These are phyloP conservation scores for Rhinolophus ferrumequinum DNA, from an alignment of 2,113 vertebrate species.

Conservation along the genomic window DNA sequence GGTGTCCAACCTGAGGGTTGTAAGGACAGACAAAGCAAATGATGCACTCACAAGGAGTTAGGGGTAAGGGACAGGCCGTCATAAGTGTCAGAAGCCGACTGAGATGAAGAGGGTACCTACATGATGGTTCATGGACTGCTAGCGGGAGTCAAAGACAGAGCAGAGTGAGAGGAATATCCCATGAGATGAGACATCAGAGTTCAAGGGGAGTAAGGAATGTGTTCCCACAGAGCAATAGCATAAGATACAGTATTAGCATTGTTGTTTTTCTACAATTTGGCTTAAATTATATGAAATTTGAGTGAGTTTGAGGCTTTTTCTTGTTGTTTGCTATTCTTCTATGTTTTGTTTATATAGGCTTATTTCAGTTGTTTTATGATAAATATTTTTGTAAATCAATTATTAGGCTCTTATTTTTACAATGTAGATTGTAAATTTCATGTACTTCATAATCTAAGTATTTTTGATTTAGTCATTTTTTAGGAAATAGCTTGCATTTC, in stretches of 20 bases:
- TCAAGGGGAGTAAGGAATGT: neutral
- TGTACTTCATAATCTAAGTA: neutral
- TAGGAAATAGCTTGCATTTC: neutral
- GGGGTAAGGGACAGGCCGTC: neutral
- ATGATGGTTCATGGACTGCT: accelerated
- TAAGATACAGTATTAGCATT: neutral
- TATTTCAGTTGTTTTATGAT: neutral
- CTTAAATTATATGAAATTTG: neutral
- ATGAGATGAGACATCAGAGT: too few relatives aligned
- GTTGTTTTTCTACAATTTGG: neutral
- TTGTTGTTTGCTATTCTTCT: neutral
- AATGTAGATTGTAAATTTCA: neutral
- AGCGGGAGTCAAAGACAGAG: neutral
- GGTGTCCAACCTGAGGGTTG: neutral
- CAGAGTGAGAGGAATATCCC: neutral
- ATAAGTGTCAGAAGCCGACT: neutral
- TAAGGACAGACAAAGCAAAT: neutral
- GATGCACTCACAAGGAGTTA: neutral
- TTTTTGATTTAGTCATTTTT: slow-evolving; percentile 7
- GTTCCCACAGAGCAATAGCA: neutral
- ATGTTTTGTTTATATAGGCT: neutral
- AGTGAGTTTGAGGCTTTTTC: neutral
- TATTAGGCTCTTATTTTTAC: neutral
- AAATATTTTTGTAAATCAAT: neutral
- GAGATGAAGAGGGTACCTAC: neutral